Conservation (phyloP, 2,888 invertebrate genomes). For the Polydrusus cervinus region DNA sequence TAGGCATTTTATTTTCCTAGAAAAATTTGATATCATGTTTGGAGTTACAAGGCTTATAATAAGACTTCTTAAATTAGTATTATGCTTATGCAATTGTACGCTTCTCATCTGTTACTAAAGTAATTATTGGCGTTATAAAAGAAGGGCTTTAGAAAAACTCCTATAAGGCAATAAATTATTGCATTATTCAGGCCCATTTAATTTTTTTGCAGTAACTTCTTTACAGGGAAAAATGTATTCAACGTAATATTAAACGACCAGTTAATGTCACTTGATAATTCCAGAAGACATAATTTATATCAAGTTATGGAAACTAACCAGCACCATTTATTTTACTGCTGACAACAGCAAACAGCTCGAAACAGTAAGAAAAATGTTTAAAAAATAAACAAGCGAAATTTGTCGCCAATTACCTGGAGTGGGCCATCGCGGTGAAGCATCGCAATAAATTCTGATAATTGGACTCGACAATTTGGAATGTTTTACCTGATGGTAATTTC, state of each 20-base stretch:
- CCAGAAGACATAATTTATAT: constrained; percentile 48
- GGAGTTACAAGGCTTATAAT: no score
- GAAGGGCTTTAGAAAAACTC: background rate
- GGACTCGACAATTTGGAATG: constrained; percentile 29
- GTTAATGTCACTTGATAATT: constrained; percentile 54
- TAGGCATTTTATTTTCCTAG: no score
- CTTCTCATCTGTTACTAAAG: background rate
- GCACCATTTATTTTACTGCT: constrained; percentile 47
- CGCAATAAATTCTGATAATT: constrained; percentile 58
- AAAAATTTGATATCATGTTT: no score
- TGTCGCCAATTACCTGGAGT: constrained; percentile 57
- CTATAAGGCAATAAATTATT: constrained; percentile 17
- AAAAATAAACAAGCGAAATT: constrained; percentile 54
- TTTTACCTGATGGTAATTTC: background rate
- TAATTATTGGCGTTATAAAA: background rate
- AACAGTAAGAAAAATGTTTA: constrained; percentile 42
- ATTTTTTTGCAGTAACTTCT: constrained; percentile 36
- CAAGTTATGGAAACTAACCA: constrained; percentile 51
- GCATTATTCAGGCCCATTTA: constrained; percentile 10
- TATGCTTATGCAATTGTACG: no score
- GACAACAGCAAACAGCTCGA: constrained; percentile 47
- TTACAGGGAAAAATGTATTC: constrained; percentile 36
- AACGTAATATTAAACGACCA: constrained; percentile 51
- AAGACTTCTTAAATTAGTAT: no score
- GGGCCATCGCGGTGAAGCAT: constrained; percentile 51